phyloP scores from a whole-genome alignment of 2,113 vertebrate species.

The Pluvianellus socialis region DNA sequence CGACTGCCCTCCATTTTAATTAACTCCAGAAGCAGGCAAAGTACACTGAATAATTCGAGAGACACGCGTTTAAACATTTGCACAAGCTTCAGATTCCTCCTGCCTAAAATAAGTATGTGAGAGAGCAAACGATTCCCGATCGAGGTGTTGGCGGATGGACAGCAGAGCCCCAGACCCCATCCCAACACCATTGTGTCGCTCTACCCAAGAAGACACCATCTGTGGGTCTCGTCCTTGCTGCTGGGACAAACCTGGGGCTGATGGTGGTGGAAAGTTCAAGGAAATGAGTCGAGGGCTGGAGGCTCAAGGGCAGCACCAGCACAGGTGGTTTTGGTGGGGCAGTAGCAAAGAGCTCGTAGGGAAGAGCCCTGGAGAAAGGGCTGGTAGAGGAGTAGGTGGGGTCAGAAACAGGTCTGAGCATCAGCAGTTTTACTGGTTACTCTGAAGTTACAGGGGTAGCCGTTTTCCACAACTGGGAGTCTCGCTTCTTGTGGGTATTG shows the following conservation, averaged over 20 bases:
- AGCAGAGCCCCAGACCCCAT: neutral
- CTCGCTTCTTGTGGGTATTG: neutral
- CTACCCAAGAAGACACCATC: too few species aligned
- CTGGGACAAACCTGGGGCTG: neutral
- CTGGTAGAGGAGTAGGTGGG: neutral
- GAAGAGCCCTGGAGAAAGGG: neutral
- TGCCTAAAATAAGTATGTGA: neutral
- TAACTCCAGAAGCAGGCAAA: slow-evolving; percentile 22
- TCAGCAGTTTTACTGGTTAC: neutral
- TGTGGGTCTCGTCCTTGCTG: accelerated
- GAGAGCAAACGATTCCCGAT: neutral
- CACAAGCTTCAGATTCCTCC: slow-evolving; percentile 23
- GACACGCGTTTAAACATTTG: slow-evolving; percentile 39
- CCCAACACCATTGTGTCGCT: neutral
- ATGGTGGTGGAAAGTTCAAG: neutral
- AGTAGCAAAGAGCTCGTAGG: neutral
- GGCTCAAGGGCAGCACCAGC: neutral
- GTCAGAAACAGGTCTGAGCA: neutral
- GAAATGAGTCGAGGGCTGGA: neutral
- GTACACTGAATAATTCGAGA: slow-evolving; percentile 29
- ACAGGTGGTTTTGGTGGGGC: neutral
- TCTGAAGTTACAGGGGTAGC: neutral
- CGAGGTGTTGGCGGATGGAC: accelerated
- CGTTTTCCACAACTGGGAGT: neutral
- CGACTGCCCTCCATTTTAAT: neutral